These are phyloP conservation scores for Phoenicopterus ruber DNA, from an alignment of 2,113 vertebrate species.

Conservation along the genomic window DNA sequence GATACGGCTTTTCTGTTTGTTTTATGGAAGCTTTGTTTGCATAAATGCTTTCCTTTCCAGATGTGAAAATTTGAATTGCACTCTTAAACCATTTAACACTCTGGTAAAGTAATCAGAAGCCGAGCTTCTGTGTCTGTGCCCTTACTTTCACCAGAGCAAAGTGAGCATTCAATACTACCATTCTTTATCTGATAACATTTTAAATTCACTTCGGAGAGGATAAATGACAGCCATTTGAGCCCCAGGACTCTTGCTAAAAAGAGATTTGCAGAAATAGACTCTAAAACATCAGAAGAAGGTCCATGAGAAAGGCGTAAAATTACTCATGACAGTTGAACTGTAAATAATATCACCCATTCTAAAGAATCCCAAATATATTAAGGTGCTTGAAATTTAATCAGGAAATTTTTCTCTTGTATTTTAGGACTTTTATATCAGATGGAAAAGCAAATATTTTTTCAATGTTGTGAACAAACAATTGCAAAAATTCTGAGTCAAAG, in stretches of 20 bases:
- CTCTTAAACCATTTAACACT: neutral
- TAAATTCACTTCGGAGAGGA: neutral
- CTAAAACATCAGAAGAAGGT: neutral
- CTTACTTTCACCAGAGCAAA: neutral
- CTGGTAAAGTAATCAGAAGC: neutral
- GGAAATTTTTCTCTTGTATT: neutral
- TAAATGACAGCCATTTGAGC: neutral
- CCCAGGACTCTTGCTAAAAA: neutral
- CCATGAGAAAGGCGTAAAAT: neutral
- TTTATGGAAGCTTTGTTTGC: neutral
- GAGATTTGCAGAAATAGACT: neutral
- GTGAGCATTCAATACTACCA: neutral
- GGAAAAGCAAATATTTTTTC: neutral
- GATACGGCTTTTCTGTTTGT: neutral
- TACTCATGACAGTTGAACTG: neutral
- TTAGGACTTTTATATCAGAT: neutral
- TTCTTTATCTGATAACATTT: neutral
- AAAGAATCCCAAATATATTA: neutral
- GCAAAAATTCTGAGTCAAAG: neutral
- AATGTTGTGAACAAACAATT: neutral
- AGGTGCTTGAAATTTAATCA: neutral
- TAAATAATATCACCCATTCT: neutral
- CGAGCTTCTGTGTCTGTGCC: neutral
- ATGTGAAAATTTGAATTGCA: neutral
- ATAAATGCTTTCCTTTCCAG: neutral